Conservation (phyloP, 2,797 vertebrate species). For the Danio kyathit region DNA sequence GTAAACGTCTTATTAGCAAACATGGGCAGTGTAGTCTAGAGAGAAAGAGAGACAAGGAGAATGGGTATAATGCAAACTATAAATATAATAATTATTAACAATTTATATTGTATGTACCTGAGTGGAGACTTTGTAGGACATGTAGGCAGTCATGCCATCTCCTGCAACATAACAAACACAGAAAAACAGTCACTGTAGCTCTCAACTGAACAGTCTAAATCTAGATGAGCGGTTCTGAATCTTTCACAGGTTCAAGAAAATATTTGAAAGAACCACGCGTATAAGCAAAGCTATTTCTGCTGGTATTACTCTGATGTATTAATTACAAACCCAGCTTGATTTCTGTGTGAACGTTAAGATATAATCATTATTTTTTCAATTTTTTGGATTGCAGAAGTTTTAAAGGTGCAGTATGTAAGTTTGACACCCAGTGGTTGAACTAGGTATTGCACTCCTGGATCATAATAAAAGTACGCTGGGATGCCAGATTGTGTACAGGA, state of each 20-base stretch:
- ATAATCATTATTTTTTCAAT: neutral
- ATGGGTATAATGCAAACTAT: neutral
- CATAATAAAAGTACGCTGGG: no score
- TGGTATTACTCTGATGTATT: neutral
- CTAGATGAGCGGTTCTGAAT: neutral
- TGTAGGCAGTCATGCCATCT: slow-evolving; percentile 96
- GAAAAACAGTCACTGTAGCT: neutral
- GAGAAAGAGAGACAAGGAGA: neutral
- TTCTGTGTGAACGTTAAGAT: neutral
- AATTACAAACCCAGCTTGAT: no score
- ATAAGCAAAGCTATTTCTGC: neutral
- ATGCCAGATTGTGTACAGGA: no score
- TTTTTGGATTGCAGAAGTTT: neutral
- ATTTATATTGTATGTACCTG: slow-evolving; percentile 82
- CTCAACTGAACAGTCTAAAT: neutral
- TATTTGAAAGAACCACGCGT: neutral
- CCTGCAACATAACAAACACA: slow-evolving; percentile 74
- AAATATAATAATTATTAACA: neutral
- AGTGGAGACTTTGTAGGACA: slow-evolving; percentile 96
- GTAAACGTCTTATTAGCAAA: slow-evolving; percentile 91
- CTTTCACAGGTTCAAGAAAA: neutral
- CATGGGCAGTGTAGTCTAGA: slow-evolving; percentile 80
- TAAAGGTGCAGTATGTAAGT: no score
- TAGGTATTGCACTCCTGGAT: no score
- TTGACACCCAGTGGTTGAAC: no score